Base-by-base conservation (phyloP, 2,888 invertebrate species). In the Polydesmus complanatus region DNA sequence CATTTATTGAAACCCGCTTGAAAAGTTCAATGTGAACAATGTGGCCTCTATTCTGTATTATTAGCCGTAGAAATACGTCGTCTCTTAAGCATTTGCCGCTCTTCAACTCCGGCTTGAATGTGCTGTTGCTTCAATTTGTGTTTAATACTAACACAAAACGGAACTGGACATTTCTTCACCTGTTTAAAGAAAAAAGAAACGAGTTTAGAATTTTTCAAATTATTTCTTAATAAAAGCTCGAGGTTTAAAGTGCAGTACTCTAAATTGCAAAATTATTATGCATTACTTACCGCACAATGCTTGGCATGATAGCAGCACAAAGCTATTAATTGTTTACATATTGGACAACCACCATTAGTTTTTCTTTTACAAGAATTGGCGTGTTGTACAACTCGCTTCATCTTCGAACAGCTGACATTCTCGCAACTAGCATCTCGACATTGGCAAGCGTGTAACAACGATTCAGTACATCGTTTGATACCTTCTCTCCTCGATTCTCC, bases 261-360 rank as follows among this genome's bases (percentile, higher is more conserved):
- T n/a, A n/a, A n/a, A n/a, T n/a, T n/a, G n/a, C n/a, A n/a, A 22
- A 27, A 8, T 2, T 19, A 2, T 22, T n/a, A 53, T 27, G 37
- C 58, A 50, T 1, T 11, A 56, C 65, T 64, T 69, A 79, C 80
- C 67, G 75, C 76, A 78, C 98, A 98, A 78, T 96, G 94, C 77
- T 97, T 98, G 55, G 98, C 97, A 75, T 98, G 98, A 77, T 96
- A 97, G 76, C 95, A 97, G 74, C 98, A 98, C 64, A 98, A 78
- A 47, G 97, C 97, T 71, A 97, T 94, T 58, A 98, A 84, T 76
- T 99, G 98, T 76, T 98, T 98, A 81, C 98, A 98, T 68, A 97
- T 94, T 0, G 95, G 93, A 76, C 98, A 98, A 66, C 91, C 94
- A 69, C 94, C 93, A 73, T 93, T 92, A 66, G 86, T 92, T 79